These are phyloP conservation scores for Acanthosepion esculentum DNA, from an alignment of 2,888 invertebrate genomes.

Conservation along the genomic window DNA sequence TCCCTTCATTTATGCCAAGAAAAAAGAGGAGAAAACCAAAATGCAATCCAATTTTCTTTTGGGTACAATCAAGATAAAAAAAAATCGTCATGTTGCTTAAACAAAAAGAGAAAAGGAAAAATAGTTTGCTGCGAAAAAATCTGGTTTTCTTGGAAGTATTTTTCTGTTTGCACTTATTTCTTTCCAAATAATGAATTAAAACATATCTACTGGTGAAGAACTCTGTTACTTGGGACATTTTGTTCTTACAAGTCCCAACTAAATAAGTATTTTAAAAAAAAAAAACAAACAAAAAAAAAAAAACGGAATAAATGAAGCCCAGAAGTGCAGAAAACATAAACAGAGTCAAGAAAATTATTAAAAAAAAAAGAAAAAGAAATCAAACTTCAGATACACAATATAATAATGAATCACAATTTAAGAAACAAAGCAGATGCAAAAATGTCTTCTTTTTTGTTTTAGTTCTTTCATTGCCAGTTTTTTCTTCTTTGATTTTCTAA, in stretches of 20 bases:
- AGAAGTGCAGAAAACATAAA: background rate
- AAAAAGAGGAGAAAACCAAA: too few relatives aligned
- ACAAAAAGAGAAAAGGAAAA: too few relatives aligned
- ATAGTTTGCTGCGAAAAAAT: too few relatives aligned
- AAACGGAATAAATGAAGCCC: background rate
- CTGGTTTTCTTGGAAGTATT: background rate
- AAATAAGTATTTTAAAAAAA: background rate
- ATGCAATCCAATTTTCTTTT: too few relatives aligned
- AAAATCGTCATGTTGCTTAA: too few relatives aligned
- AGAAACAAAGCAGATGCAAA: background rate
- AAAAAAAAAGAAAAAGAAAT: background rate
- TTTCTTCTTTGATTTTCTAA: background rate
- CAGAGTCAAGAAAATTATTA: background rate
- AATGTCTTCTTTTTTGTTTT: background rate
- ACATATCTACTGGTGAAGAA: background rate
- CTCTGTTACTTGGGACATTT: background rate
- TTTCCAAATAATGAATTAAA: background rate
- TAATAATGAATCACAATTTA: conserved; percentile 2
- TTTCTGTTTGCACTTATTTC: background rate
- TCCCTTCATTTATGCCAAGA: too few relatives aligned
- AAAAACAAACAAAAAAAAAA: background rate
- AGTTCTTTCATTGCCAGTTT: background rate
- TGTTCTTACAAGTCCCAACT: background rate
- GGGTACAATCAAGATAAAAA: too few relatives aligned
- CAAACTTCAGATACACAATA: background rate